phyloP scores from a whole-genome alignment of 35 echinoderm and acorn worm species.

The Acanthaster planci region DNA sequence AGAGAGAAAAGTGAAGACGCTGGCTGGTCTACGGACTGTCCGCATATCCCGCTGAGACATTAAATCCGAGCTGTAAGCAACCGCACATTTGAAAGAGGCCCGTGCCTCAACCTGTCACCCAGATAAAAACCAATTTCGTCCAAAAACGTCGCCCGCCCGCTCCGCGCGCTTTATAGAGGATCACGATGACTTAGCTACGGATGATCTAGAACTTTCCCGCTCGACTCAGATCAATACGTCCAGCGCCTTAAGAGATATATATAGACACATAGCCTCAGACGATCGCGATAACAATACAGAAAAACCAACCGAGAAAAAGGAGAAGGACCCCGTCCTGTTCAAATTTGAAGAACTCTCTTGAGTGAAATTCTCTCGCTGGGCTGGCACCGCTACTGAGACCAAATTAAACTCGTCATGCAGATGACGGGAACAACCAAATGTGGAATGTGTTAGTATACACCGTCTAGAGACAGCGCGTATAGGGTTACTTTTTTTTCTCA shows the following conservation, averaged over 20 bases:
- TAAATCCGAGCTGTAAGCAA: too few species aligned
- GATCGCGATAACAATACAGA: background rate
- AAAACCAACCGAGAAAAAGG: background rate
- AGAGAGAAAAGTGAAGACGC: too few species aligned
- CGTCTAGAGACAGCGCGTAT: background rate
- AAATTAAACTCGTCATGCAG: background rate
- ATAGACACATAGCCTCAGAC: background rate
- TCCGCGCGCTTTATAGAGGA: background rate
- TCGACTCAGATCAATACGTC: background rate
- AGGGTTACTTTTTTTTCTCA: background rate
- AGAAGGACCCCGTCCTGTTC: background rate
- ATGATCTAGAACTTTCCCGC: background rate
- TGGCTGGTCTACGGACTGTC: too few species aligned
- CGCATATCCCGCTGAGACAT: too few species aligned
- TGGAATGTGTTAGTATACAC: background rate
- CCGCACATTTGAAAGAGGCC: too few species aligned
- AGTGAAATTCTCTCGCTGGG: background rate
- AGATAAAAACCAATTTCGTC: background rate
- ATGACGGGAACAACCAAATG: background rate
- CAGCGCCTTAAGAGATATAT: background rate
- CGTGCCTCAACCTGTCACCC: too few species aligned
- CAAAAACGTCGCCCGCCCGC: background rate
- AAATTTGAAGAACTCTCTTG: slow-evolving; percentile 7
- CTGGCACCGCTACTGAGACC: background rate
- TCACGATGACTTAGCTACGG: background rate